phyloP scores from a whole-genome alignment of 2,113 vertebrate species.

The Coracopsis vasa region DNA sequence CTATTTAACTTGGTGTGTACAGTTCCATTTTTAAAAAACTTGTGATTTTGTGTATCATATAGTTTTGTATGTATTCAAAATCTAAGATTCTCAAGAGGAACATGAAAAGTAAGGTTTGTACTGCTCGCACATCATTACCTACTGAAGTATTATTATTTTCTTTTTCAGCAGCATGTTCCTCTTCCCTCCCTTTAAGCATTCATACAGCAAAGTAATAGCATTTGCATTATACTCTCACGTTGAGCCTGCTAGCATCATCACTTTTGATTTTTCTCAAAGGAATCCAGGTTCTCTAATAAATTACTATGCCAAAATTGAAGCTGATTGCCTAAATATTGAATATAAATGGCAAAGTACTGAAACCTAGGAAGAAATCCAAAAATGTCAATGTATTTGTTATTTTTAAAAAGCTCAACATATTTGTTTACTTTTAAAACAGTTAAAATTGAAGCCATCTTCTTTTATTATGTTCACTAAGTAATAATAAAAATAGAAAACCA shows the following conservation, averaged over 20 bases:
- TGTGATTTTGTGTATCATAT: not conserved
- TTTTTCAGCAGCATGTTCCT: not conserved
- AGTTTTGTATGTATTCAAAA: not conserved
- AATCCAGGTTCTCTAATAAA: slow-evolving; percentile 44
- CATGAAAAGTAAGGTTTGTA: not conserved
- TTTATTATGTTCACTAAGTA: slow-evolving; percentile 56
- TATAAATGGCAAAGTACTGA: slow-evolving; percentile 57
- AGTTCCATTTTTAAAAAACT: not conserved
- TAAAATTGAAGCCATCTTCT: slow-evolving; percentile 59
- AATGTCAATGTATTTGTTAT: slow-evolving; percentile 45
- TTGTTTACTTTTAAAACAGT: slow-evolving; percentile 66
- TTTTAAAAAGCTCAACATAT: slow-evolving; percentile 58
- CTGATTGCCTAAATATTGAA: slow-evolving; percentile 51
- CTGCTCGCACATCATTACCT: not conserved
- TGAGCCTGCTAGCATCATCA: slow-evolving; percentile 40
- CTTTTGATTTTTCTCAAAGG: slow-evolving; percentile 34
- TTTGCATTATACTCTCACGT: not conserved
- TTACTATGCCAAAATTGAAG: slow-evolving; percentile 29
- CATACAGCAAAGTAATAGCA: not conserved
- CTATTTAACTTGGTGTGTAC: not conserved
- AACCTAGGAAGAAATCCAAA: slow-evolving; percentile 43
- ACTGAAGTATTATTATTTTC: not conserved
- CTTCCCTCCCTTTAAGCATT: not conserved
- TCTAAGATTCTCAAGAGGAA: not conserved
- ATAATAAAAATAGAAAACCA: slow-evolving; percentile 56